Base-by-base conservation (phyloP, 2,797 vertebrate species). In the Decapterus maruadsi region DNA sequence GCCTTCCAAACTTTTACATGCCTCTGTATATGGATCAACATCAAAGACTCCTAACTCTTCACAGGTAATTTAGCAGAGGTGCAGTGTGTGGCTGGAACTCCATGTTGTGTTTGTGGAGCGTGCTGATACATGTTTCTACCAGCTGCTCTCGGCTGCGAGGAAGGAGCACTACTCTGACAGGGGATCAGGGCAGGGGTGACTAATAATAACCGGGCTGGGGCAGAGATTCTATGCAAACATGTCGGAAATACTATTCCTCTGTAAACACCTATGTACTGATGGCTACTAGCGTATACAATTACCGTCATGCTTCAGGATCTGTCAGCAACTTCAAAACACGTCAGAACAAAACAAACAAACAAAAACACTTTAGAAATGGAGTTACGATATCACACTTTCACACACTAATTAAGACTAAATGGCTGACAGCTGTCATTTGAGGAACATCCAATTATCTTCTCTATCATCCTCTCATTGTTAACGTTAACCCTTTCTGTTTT, bases 231-330 rank as follows among this genome's bases (percentile, higher is more conserved):
- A 53, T 13, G 74, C 62, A 68, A 62, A 72, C 75, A 83, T 40
- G 68, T 70, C 59, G 53, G 64, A 26, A 56, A 83, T 72, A 46
- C 50, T 51, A 43, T 38, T 46, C 2, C 34, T 72, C 54, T 83
- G 59, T 76, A 78, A 71, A 87, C 60, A 82, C 51, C 17, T 1
- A 19, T 73, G 73, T 75, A 76, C 51, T 2, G 3, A n/a, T 17
- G 61, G 8, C 80, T 84, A 81, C 68, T 51, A 45, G 20, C 67
- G 10, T 4, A 54, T 20, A 85, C 81, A 85, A 73, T 94, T 94
- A 93, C 93, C 91, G 90, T 93, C 92, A 93, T 93, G 78, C 66
- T 83, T 87, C 84, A 65, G 82, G 87, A 53, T 83, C 86, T 80
- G 87, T 64, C 68, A 40, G 82, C 75, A 81, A 82, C 66, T 82